Evolutionary conservation across 2,113 vertebrate species (phyloP), one percentile per base, ranked within the genome.

Genomic region (Dipodomys merriami): DNA sequence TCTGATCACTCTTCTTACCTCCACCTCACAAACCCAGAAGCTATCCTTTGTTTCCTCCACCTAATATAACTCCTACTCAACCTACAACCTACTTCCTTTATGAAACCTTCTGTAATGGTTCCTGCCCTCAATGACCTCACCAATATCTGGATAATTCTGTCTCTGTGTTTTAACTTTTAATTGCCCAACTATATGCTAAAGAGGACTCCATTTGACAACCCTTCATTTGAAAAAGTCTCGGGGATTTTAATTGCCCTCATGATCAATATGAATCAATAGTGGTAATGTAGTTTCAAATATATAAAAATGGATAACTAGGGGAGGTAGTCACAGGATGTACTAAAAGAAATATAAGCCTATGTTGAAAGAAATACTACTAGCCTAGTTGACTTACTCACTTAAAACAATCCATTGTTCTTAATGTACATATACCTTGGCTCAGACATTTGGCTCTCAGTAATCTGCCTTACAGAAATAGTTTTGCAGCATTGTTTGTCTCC

Each of bases 181-280:
- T 96, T 91, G 33, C 64, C 20, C 64, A 67, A 85, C n/a, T 72
- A 85, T 29, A 60, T 8, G 5, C 46, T 90, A 91, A 83, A 91
- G 33, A 93, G 33, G n/a, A 83, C 35, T 23, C 92, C 86, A 91
- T 79, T 94, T 95, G 79, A 96, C 29, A 93, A 62, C 16, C 23
- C 23, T 96, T 96, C 83, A 83, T 83, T 90, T 95, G 60, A 87
- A 92, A 91, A 90, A 83, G 86, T 76, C 83, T 88, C 86, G 74
- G 35, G 65, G 71, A 86, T 95, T 94, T 94, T 94, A 96, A 94
- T 88, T 94, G 96, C 88, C 35, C 73, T 96, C 83, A 79, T 83
- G 83, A 11, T 94, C 76, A 93, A 85, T 92, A 88, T 85, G 60
- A 95, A 94, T 95, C 82, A 79, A 94, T 93, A 88, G 10, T 76